Evolutionary conservation across 1,140 invertebrate species (phyloP), one percentile per base, ranked within the genome.

Genomic region (Drusus annulatus): DNA sequence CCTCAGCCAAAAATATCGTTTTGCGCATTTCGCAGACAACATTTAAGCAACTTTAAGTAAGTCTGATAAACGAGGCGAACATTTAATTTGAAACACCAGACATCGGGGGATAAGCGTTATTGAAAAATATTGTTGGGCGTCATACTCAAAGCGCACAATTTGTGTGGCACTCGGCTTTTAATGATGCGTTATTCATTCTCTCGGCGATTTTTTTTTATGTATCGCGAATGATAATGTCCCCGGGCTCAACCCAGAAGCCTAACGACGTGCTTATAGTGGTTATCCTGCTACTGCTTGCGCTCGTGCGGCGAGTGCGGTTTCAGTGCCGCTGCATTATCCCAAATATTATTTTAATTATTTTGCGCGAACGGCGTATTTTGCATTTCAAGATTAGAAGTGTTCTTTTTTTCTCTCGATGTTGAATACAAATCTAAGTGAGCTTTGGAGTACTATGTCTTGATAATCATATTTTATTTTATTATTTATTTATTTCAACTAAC

Each of bases 111-210:
- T 82, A 79, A 82, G 80, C 74, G 81, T 79, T 82, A 82, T 82
- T 82, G 81, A 82, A 79, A 82, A 82, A 79, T 77, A 23, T 60
- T 68, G 76, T 58, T 51, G 28, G 69, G 71, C 10, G 10, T 45
- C 13, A 45, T 45, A 10, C 36, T 36, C 23, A 28, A 63, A 28
- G 60, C 60, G 17, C 36, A n/a, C 65, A 45, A 78, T 81, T 80
- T 75, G 78, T 68, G 51, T 71, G 56, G 36, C 73, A 77, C 81
- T 79, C 65, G 10, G 62, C 50, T 80, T 80, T 83, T 83, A 83
- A 83, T 83, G 81, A 83, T 71, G 81, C 79, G 79, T 78, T 79
- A 82, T 76, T 76, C 75, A 51, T 82, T 79, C 80, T 65, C 62
- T 69, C 76, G 54, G 76, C 28, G 28, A 31, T 58, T 71, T 36